Conservation (phyloP, 2,888 invertebrate species). For the Galeruca laticollis region DNA sequence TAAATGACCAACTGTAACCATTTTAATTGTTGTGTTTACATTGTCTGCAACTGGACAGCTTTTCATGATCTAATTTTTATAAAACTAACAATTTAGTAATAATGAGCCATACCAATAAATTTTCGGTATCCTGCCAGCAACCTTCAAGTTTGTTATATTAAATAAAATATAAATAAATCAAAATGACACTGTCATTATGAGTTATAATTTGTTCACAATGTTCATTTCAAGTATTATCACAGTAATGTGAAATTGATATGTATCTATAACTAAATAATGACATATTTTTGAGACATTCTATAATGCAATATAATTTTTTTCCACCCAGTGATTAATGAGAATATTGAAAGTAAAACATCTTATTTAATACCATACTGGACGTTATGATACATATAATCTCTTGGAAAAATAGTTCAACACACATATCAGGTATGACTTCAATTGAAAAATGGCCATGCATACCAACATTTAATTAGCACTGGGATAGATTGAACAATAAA, state of each 20-base stretch:
- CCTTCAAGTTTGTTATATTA: not conserved
- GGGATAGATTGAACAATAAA: constrained; percentile 44
- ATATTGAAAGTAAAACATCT: not conserved
- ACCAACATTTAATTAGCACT: constrained; percentile 40
- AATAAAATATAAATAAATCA: not conserved
- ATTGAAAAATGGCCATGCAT: not conserved
- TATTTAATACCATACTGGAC: not conserved
- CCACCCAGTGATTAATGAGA: not conserved
- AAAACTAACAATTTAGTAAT: too few relatives aligned
- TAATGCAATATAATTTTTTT: not conserved
- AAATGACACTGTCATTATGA: not conserved
- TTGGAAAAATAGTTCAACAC: not conserved
- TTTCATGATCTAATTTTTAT: too few relatives aligned
- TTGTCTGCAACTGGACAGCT: too few relatives aligned
- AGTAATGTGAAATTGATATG: too few relatives aligned
- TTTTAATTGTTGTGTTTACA: too few relatives aligned
- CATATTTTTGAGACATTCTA: not conserved
- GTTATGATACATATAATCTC: constrained; percentile 36
- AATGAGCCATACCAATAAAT: not conserved
- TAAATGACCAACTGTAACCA: too few relatives aligned
- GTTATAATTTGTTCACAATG: not conserved
- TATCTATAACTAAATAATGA: not conserved
- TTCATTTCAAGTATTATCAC: too few relatives aligned
- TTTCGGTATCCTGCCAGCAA: not conserved
- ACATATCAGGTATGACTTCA: not conserved